Percentiles rank a stretch among this genome's conserved stretches.
Conservation (phyloP, 2,888 invertebrate genomes). For the Eumerus sabulonum region DNA sequence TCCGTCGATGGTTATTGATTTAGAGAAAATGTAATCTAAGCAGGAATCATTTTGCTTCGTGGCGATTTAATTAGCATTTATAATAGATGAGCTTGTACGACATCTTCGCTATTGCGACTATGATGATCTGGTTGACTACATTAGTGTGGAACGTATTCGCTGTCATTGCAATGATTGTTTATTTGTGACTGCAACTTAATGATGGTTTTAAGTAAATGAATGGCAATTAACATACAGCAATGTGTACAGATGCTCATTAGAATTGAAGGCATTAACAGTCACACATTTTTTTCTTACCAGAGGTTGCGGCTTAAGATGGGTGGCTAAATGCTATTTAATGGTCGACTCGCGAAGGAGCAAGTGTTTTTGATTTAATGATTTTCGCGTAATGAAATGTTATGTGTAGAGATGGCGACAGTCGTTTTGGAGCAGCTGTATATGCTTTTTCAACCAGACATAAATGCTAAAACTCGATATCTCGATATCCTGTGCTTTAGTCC, state of each 20-base stretch:
- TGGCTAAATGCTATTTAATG: no score
- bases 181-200: slow-evolving; percentile 25
- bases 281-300: no score
- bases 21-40: slow-evolving; percentile 40
- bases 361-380: no score
- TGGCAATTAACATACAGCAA: slow-evolving; percentile 34
- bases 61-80: slow-evolving; percentile 55
- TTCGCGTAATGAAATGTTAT: no score
- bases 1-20: slow-evolving; percentile 40
- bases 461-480: no score
- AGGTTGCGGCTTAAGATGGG: no score
- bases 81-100: slow-evolving; percentile 42
- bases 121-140: slow-evolving; percentile 50
- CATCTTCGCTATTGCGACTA: slow-evolving; percentile 21
- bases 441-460: no score
- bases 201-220: slow-evolving; percentile 22
- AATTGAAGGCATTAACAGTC: slow-evolving; percentile 5
- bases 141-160: slow-evolving; percentile 13
- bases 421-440: no score
- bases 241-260: neutral
- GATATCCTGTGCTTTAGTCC: no score
- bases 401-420: no score
- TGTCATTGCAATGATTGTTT: slow-evolving; percentile 31
- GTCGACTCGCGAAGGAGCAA: no score
- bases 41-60: slow-evolving; percentile 47